Conservation (phyloP, 64 coral and sea anemone genomes). For the Acropora yongei region DNA sequence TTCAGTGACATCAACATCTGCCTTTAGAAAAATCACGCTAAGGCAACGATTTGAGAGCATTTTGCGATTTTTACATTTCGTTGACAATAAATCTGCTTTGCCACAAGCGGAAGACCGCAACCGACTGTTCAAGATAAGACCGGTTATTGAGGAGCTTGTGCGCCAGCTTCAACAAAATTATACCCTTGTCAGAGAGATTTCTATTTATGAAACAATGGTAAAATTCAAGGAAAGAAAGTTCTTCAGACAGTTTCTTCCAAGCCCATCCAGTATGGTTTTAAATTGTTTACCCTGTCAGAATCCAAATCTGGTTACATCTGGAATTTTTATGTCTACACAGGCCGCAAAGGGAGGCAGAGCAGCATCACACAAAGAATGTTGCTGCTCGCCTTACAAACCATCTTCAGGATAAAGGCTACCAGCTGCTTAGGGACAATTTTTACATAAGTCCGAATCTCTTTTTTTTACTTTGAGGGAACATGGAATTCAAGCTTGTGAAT, state of each 20-base stretch:
- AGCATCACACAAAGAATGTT: constrained; percentile 13
- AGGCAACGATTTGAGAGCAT: constrained; percentile 25
- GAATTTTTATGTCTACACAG: constrained; percentile 38
- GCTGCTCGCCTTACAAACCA: background rate
- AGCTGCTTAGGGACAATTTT: constrained; percentile 46
- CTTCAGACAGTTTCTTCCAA: constrained; percentile 41
- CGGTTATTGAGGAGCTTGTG: constrained; percentile 1
- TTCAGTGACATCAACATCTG: constrained; percentile 11
- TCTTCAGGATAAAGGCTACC: constrained; percentile 24
- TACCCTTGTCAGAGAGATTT: constrained; percentile 11
- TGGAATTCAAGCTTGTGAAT: constrained; percentile 56
- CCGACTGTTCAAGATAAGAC: constrained; percentile 23
- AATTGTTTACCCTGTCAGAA: constrained; percentile 36
- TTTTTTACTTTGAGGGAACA: constrained; percentile 7
- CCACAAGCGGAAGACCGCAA: constrained; percentile 3
- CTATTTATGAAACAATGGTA: constrained; percentile 41
- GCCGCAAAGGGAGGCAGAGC: constrained; percentile 18
- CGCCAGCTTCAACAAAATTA: constrained; percentile 40
- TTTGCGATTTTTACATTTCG: constrained; percentile 55
- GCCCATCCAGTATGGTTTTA: constrained; percentile 31
- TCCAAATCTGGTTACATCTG: constrained; percentile 33
- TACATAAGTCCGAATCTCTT: constrained; percentile 3
- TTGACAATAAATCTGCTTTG: constrained; percentile 25
- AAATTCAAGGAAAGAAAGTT: constrained; percentile 51
- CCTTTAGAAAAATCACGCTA: constrained; percentile 26